Base-by-base conservation (phyloP, 30 jellyfish, hydroid and myxozoan genomes). In the Aurelia aurita complex sp. Pacific region DNA sequence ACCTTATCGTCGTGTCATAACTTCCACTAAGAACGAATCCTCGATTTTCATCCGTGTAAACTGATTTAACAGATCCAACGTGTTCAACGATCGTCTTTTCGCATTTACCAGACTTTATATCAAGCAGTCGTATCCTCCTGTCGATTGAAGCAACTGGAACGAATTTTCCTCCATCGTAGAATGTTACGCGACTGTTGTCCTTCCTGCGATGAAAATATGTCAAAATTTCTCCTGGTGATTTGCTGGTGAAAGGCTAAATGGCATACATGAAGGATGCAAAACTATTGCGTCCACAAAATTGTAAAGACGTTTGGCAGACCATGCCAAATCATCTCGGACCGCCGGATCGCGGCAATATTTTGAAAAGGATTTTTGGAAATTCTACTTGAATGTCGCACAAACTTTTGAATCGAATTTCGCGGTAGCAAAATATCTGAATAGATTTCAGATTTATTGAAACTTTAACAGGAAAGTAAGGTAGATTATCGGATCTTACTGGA, bases 1-100 rank as follows among this genome's bases (percentile, higher is more conserved):
- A 92, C 98, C 98, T 92, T 61, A 87, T 82, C 19, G 98, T 80
- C 51, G 98, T 92, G 88, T 92, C 98, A 66, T 92, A 92, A 67
- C 98, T 85, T 43, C 96, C 98, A 78, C 98, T 92, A 76, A 92
- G 76, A 18, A 92, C 89, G 34, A 86, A 73, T 15, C 89, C 92
- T 3, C 91, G 71, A 1, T 36, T 53, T 40, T 87, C 97, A 50
- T 80, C 84, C 14, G 93, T 72, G 64, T 62, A 81, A 10, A 92
- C 90, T 9, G 97, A 84, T 74, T 81, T 87, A 16, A 92, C 89
- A 15, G 98, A 92, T 10, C 98, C 98, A 17, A 86, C 96, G 54
- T 92, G 98, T 16, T 88, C 98, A 9, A 53, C 79, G 32, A 92
- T 84, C 9, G 94, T 79, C 62, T 83, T 87, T 69, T 79, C 94